Conservation (phyloP, 2,113 vertebrate species). For the Bothrops jararaca region DNA sequence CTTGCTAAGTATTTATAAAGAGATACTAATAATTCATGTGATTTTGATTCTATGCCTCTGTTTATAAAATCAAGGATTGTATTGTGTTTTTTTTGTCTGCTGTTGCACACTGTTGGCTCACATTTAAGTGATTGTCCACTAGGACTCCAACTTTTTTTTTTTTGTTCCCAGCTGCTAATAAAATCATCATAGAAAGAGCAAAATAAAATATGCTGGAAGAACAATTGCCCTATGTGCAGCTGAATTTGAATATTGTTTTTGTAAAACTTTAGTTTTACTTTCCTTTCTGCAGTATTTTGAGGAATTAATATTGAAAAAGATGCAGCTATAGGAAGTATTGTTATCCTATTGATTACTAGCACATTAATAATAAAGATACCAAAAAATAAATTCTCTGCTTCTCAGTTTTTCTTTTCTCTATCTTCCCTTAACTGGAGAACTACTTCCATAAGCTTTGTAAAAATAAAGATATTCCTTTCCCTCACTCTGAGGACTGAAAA, state of each 20-base stretch:
- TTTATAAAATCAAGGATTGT: too few relatives aligned
- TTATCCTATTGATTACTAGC: background rate
- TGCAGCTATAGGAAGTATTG: background rate
- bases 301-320: background rate
- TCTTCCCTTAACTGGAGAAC: too few relatives aligned
- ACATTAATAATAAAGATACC: background rate
- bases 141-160: too few relatives aligned
- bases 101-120: too few relatives aligned
- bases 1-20: too few relatives aligned
- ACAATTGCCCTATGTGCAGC: background rate
- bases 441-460: background rate
- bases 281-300: background rate
- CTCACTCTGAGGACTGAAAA: background rate
- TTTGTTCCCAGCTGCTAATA: background rate
- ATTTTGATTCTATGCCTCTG: too few relatives aligned
- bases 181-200: background rate
- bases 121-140: too few relatives aligned
- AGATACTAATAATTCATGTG: too few relatives aligned
- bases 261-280: background rate
- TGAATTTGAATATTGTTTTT: background rate
- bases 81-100: too few relatives aligned
- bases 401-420: too few relatives aligned
- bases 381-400: too few relatives aligned
- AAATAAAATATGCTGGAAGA: background rate
- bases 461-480: background rate